phyloP scores from a whole-genome alignment of 2,888 invertebrate species.

The Hydrotaea cyrtoneurina region DNA sequence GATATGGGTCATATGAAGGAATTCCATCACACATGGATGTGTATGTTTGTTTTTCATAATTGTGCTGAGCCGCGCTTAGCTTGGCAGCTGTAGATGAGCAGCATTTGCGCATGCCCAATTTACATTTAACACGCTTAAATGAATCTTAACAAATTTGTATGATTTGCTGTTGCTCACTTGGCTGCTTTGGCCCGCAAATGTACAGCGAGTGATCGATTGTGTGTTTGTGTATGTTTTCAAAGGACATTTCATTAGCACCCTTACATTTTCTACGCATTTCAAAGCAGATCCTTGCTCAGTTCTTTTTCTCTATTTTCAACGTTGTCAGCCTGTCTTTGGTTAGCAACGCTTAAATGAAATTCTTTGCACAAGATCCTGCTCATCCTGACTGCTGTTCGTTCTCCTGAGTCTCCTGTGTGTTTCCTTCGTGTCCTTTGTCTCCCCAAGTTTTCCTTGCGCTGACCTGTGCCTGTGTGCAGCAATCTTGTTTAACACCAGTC shows the following conservation, averaged over 20 bases:
- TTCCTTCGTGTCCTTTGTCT: too few species aligned
- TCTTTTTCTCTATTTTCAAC: background rate
- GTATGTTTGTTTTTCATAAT: slow-evolving; percentile 6
- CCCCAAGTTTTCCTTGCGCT: too few species aligned
- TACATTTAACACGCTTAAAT: slow-evolving; percentile 69
- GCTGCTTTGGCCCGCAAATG: background rate
- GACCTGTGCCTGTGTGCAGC: slow-evolving; percentile 15
- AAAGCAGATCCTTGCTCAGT: slow-evolving; percentile 53
- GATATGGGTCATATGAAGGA: slow-evolving; percentile 1
- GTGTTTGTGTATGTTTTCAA: slow-evolving; percentile 43
- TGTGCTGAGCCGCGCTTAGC: slow-evolving; percentile 45
- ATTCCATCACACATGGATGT: background rate
- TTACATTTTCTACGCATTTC: slow-evolving; percentile 72
- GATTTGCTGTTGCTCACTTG: background rate
- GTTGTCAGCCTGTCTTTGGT: slow-evolving; percentile 17
- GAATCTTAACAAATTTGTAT: slow-evolving; percentile 55
- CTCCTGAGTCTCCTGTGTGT: background rate
- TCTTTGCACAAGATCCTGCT: slow-evolving; percentile 43
- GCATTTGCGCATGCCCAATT: slow-evolving; percentile 71
- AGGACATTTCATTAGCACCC: slow-evolving; percentile 71
- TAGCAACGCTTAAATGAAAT: slow-evolving; percentile 54
- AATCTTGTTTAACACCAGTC: slow-evolving; percentile 71
- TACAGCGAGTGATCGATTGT: background rate
- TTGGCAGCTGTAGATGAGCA: slow-evolving; percentile 46
- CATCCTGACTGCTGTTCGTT: background rate